Conservation (phyloP, 2,113 vertebrate genomes). For the Ifrita kowaldi region DNA sequence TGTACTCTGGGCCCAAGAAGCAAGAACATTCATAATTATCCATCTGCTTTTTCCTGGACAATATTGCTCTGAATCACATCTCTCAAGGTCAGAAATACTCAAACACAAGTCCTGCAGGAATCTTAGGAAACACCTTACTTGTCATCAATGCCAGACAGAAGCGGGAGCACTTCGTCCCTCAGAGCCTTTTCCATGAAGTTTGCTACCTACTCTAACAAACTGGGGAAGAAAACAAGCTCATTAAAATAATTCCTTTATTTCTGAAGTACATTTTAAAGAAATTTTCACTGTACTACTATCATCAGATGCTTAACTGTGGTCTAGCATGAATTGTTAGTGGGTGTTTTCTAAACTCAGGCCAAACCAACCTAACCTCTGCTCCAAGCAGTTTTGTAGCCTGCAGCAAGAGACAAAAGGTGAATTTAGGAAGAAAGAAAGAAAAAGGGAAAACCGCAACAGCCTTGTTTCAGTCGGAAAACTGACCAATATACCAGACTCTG, state of each 20-base stretch:
- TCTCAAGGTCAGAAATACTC: neutral
- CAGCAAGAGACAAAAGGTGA: neutral
- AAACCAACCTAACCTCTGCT: neutral
- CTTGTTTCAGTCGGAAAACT: neutral
- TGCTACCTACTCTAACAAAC: neutral
- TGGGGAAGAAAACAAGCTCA: neutral
- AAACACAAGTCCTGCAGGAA: neutral
- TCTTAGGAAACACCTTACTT: neutral
- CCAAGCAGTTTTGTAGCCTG: neutral
- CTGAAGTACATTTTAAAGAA: neutral
- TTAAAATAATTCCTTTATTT: neutral
- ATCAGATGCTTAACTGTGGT: neutral
- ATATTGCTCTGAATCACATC: neutral
- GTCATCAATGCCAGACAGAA: neutral
- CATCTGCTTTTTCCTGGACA: neutral
- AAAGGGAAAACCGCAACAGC: neutral
- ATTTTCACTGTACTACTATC: neutral
- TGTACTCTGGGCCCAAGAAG: neutral
- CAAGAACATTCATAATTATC: neutral
- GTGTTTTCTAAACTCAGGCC: neutral
- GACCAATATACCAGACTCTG: neutral
- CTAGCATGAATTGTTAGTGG: neutral
- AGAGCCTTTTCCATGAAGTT: neutral
- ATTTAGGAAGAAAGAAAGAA: neutral
- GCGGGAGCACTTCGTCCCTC: neutral